Base-by-base conservation (phyloP, 2,888 invertebrate genomes). In the Anoncus sp. region DNA sequence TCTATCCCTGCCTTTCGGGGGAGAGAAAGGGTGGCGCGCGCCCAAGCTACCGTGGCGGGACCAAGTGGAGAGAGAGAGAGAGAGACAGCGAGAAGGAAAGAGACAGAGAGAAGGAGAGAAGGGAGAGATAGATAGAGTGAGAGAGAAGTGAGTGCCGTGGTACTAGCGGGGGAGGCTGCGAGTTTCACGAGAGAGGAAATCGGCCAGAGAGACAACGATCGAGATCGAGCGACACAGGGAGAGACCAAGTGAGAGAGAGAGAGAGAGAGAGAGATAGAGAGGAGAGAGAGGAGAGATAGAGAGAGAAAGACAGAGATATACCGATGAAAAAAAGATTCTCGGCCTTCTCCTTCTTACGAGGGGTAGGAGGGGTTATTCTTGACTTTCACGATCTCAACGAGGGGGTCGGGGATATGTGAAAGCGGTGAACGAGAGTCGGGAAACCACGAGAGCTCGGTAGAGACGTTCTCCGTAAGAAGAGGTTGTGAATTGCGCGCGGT, bases 41-140 rank as follows among this genome's bases (percentile, higher is more conserved):
- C 75, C 63, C 69, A 59, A 20, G 75, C 79, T 79, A 79, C 77
- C 82, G 81, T 69, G 74, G 81, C 70, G 75, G 78, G 65, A 71
- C 53, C 49, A 20, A 57, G 27, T 31, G 3, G 31, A 31, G 31
- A 31, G 31, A 31, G 31, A 31, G 31, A 31, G 31, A 31, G 31
- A 31, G 31, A 31, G 31, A 3, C 31, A 31, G 31, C 31, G 31
- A 40, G 4, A 16, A n/a, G 55, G 31, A 31, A n/a, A n/a, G n/a
- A n/a, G n/a, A n/a, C n/a, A n/a, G 31, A 31, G 31, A 31, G 31
- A 3, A 3, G 7, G 31, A 3, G 31, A 40, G 4, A 16, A n/a
- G 55, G n/a, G n/a, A 43, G 51, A 22, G 51, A 22, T 12, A 16
- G 51, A 38, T 12, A 20, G 45, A 55, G n/a, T 10, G 27, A 43